Evolutionary conservation across 2,113 vertebrate species (phyloP), one percentile per base, ranked within the genome.

Genomic region (Oncorhynchus kisutch): DNA sequence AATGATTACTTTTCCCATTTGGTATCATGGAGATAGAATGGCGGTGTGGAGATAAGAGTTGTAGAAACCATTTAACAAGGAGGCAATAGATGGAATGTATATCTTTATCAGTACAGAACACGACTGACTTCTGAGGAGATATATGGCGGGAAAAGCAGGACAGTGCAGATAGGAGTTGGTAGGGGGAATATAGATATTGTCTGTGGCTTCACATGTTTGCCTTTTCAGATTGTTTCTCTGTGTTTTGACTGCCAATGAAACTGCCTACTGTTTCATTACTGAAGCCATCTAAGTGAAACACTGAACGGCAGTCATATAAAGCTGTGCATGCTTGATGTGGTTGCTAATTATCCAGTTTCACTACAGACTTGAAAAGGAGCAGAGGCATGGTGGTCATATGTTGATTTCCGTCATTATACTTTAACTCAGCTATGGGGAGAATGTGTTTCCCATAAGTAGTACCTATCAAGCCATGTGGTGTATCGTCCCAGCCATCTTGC

Each of bases 31-130:
- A 84, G 81, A 81, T 74, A 70, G 74, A 62, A 67, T 31, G 31
- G 71, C 59, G 14, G 22, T 67, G 51, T 72, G 78, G 64, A 78
- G 84, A 83, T 81, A 83, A 86, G 84, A 22, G 29, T 70, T 70
- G 34, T 70, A 67, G 70, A 75, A 78, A 54, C 67, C 45, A 67
- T 85, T 80, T 75, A 75, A 80, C 81, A 78, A 72, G 77, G 68
- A 54, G 59, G 71, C 27, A 69, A 9, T 45, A 45, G 39, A 76
- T 76, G 34, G 73, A 74, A 71, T 73, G 72, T 65, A 65, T 67
- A 25, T 78, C 75, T 82, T 80, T 76, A 78, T 82, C 80, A 73
- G 73, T 11, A 48, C 13, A 27, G 7, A 64, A 74, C 81, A 78
- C 24, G 60, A 76, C 65, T 81, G 65, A 18, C 78, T 78, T 78